phyloP scores from a whole-genome alignment of 2,113 vertebrate species.

The Aptenodytes patagonicus region DNA sequence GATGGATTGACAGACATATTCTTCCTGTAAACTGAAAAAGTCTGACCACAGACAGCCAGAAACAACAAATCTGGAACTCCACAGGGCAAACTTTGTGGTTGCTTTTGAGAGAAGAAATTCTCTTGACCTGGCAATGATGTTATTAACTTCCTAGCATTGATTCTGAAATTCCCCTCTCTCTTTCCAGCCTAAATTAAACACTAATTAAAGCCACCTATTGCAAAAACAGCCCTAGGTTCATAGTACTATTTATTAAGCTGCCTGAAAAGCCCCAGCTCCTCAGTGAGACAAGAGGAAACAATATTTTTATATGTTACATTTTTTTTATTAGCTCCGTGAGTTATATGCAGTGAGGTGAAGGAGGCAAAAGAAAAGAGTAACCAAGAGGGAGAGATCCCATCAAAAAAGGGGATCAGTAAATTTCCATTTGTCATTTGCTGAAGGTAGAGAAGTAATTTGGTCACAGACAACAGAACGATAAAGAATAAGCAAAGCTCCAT shows the following conservation, averaged over 20 bases:
- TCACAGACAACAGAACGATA: not conserved
- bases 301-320: not conserved
- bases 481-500: not conserved
- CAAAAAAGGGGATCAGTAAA: not conserved
- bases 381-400: not conserved
- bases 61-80: not conserved
- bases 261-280: not conserved
- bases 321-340: not conserved
- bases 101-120: not conserved
- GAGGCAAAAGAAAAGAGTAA: not conserved
- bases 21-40: not conserved
- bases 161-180: not conserved
- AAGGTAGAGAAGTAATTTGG: not conserved
- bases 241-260: not conserved
- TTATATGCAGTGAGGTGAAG: not conserved
- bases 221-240: not conserved
- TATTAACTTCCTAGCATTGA: not conserved
- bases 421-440: not conserved
- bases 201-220: conserved; percentile 10
- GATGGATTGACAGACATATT: not conserved
- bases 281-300: not conserved
- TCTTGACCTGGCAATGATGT: not conserved
- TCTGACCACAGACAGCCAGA: not conserved
- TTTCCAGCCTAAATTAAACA: not conserved
- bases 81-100: not conserved